Evolutionary conservation across 2,113 vertebrate genomes (phyloP).

Genomic region (Syrrhaptes paradoxus): DNA sequence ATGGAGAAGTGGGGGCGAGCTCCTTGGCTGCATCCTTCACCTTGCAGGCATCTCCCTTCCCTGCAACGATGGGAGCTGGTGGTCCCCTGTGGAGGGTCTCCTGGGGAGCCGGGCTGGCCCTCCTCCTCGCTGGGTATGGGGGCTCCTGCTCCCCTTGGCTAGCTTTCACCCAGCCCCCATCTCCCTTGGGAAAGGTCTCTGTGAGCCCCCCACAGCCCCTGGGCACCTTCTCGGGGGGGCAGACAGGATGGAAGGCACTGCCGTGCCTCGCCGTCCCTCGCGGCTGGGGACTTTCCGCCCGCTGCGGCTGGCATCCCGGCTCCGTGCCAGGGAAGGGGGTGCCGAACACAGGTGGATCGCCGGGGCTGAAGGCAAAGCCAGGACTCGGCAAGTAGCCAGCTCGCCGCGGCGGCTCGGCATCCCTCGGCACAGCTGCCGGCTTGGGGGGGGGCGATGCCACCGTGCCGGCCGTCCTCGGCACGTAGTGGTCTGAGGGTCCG

Average conservation of each 20-base stretch:
- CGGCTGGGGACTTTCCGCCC: background rate
- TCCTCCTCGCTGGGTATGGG: background rate
- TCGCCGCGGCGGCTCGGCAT: slow-evolving; percentile 53
- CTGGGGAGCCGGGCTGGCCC: background rate
- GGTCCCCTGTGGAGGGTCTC: fast-evolving
- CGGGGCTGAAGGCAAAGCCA: background rate
- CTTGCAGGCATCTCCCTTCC: background rate
- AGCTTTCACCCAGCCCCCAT: background rate
- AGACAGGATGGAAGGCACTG: slow-evolving; percentile 59
- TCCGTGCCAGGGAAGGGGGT: fast-evolving
- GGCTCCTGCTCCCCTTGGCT: background rate
- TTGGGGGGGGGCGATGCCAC: slow-evolving; percentile 50
- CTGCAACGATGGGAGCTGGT: fast-evolving
- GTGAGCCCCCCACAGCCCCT: fast-evolving
- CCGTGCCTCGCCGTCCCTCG: background rate
- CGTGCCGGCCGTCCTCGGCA: background rate
- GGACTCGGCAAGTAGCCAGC: slow-evolving; percentile 40
- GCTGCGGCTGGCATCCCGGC: background rate
- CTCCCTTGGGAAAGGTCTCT: background rate
- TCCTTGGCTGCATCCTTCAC: background rate
- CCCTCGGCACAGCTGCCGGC: background rate
- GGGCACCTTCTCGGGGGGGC: background rate
- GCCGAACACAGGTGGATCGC: fast-evolving
- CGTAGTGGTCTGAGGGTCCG: slow-evolving; percentile 50
- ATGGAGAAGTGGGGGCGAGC: fast-evolving